Conservation (phyloP, 1,140 invertebrate genomes). For the Drosophila eugracilis region DNA sequence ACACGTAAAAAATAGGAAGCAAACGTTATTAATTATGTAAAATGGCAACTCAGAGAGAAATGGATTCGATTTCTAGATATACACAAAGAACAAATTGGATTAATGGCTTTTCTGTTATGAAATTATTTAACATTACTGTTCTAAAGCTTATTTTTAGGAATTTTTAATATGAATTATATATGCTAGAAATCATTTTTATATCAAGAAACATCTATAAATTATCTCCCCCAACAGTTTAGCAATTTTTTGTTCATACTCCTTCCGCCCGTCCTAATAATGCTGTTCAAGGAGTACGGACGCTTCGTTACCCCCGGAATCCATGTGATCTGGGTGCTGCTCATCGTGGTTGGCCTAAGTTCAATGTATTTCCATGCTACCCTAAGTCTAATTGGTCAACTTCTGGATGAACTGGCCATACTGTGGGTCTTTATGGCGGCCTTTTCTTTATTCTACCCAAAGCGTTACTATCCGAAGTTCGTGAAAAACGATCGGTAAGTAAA, state of each 20-base stretch:
- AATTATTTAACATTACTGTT: neutral
- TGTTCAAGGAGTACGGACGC: slow-evolving; percentile 91
- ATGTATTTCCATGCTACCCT: slow-evolving; percentile 94
- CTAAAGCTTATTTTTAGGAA: too few species aligned
- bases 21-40: slow-evolving; percentile 15
- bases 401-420: slow-evolving; percentile 92
- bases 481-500: slow-evolving; percentile 87
- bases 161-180: too few species aligned
- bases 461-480: slow-evolving; percentile 89
- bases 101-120: neutral
- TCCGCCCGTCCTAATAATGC: slow-evolving; percentile 90
- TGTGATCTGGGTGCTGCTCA: slow-evolving; percentile 90
- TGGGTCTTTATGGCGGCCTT: slow-evolving; percentile 92
- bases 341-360: slow-evolving; percentile 91
- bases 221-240: slow-evolving; percentile 87
- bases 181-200: too few species aligned
- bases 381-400: slow-evolving; percentile 91
- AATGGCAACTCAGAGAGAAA: neutral
- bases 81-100: neutral
- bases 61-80: neutral
- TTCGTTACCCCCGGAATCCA: slow-evolving; percentile 91
- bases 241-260: slow-evolving; percentile 92
- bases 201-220: too few species aligned
- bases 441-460: slow-evolving; percentile 90
- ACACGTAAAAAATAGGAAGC: slow-evolving; percentile 27